Evolutionary conservation across 2,797 vertebrate species (phyloP).

Genomic region (Trachops cirrhosus): DNA sequence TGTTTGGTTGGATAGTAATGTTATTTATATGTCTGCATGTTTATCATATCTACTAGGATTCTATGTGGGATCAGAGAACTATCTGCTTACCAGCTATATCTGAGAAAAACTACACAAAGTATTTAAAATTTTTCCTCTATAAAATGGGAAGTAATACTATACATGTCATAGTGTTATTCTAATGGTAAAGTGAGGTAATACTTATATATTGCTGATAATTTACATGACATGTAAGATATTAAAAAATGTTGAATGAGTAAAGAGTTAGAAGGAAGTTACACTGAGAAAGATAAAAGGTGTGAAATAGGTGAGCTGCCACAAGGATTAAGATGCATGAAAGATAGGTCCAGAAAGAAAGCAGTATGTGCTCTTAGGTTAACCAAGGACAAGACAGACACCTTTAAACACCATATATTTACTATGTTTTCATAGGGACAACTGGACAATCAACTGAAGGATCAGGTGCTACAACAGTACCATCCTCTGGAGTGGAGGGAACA

Average conservation of each 20-base stretch:
- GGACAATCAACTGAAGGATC: background rate
- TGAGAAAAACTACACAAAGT: background rate
- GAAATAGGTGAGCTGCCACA: background rate
- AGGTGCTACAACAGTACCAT: too few species aligned
- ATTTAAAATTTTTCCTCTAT: background rate
- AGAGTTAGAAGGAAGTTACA: background rate
- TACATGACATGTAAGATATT: background rate
- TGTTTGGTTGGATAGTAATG: background rate
- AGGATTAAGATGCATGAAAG: background rate
- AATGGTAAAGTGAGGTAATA: background rate
- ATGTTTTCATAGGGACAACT: background rate
- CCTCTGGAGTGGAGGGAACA: accelerated
- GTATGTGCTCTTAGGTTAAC: accelerated
- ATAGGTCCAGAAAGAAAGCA: background rate
- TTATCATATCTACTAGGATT: too few species aligned
- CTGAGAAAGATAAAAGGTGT: background rate
- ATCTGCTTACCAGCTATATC: background rate
- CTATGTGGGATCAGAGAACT: background rate
- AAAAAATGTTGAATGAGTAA: background rate
- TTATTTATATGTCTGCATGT: background rate
- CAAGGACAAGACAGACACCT: background rate
- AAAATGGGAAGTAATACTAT: background rate
- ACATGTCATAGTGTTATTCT: background rate
- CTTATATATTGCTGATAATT: background rate
- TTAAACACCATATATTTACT: too few species aligned